phyloP scores from a whole-genome alignment of 92 coral and sea anemone genomes.

The Paragorgia papillata region DNA sequence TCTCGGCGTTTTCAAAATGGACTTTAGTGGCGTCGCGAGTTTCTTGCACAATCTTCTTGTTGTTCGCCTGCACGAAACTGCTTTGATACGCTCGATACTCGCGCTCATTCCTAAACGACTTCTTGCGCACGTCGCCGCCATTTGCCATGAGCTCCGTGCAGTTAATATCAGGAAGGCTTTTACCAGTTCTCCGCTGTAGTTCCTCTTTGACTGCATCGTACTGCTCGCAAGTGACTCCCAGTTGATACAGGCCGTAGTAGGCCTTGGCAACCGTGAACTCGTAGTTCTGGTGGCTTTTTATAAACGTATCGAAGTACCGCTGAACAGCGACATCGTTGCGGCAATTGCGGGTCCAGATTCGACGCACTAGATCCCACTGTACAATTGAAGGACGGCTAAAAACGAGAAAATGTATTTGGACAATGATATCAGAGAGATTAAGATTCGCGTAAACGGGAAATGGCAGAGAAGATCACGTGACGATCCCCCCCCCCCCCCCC shows the following conservation, averaged over 20 bases:
- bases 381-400: not conserved
- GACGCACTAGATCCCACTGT: not conserved
- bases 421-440: too few species aligned
- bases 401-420: not conserved
- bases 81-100: slow-evolving; percentile 31
- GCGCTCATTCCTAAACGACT: slow-evolving; percentile 28
- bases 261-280: slow-evolving; percentile 52
- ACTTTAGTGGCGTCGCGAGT: slow-evolving; percentile 43
- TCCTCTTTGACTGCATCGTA: slow-evolving; percentile 57
- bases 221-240: slow-evolving; percentile 43
- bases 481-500: too few species aligned
- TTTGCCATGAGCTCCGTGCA: slow-evolving; percentile 3
- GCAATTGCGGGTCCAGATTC: not conserved
- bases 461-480: too few species aligned
- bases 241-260: slow-evolving; percentile 51
- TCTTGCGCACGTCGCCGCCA: slow-evolving; percentile 12
- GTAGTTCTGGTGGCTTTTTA: slow-evolving; percentile 39
- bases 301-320: slow-evolving; percentile 52
- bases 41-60: slow-evolving; percentile 40
- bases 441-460: too few species aligned
- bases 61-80: slow-evolving; percentile 17
- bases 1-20: slow-evolving; percentile 31
- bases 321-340: slow-evolving; percentile 3
- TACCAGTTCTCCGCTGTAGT: slow-evolving; percentile 42
- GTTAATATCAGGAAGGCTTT: slow-evolving; percentile 40